These are phyloP conservation scores for Eristalis tenax DNA, from an alignment of 2,888 invertebrate genomes.

Conservation along the genomic window DNA sequence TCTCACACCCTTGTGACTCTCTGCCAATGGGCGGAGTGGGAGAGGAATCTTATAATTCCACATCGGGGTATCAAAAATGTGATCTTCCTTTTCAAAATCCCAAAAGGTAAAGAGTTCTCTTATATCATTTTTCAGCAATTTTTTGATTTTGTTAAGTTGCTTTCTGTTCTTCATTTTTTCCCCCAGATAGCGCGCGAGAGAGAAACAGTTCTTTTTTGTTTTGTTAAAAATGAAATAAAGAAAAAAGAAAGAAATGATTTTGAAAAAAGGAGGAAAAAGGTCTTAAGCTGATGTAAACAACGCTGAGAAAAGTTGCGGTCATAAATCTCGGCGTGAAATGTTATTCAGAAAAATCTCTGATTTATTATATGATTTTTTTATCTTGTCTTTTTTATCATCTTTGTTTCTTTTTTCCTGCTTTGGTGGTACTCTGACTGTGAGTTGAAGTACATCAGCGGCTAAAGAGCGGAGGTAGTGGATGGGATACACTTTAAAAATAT, in stretches of 20 bases:
- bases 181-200: not conserved
- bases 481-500: conserved; percentile 39
- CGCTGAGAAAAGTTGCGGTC: conserved; percentile 73
- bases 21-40: not conserved
- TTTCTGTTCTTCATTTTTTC: conserved; percentile 17
- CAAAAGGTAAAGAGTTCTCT: conserved; percentile 57
- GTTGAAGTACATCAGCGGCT: conserved; percentile 32
- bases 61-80: conserved; percentile 65
- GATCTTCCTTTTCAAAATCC: conserved; percentile 58
- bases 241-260: conserved; percentile 27
- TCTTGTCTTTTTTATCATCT: conserved; percentile 19
- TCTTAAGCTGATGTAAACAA: conserved; percentile 73
- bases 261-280: conserved; percentile 49
- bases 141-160: conserved; percentile 33
- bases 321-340: conserved; percentile 73
- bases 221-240: conserved; percentile 41
- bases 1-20: conserved; percentile 2
- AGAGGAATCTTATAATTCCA: conserved; percentile 61
- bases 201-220: conserved; percentile 52
- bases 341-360: conserved; percentile 74
- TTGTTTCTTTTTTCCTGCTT: conserved; percentile 37
- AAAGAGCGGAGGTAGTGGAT: conserved; percentile 13
- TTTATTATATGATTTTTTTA: conserved; percentile 69
- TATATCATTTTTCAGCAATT: conserved; percentile 68
- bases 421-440: conserved; percentile 57